These are phyloP conservation scores for Urocyon cinereoargenteus DNA, from an alignment of 2,797 vertebrate species.

Conservation along the genomic window DNA sequence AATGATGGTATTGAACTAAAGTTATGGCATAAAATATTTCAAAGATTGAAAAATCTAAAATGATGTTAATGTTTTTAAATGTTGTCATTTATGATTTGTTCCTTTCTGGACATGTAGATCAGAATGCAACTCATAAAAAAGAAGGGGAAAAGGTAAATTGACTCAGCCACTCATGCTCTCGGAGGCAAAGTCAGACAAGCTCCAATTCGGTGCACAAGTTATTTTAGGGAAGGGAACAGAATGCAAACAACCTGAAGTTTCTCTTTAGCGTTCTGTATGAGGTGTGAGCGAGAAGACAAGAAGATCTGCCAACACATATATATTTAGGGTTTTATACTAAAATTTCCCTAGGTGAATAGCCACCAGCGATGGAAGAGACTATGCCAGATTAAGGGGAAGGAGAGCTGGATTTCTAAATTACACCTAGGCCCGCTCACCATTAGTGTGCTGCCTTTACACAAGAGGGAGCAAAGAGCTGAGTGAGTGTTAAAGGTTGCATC, in stretches of 20 bases:
- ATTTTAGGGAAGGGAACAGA: constrained; percentile 14
- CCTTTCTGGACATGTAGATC: constrained; percentile 9
- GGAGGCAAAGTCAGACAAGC: constrained; percentile 12
- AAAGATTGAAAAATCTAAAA: constrained; percentile 40
- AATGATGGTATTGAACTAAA: constrained; percentile 2
- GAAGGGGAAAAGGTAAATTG: not conserved
- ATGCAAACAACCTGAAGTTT: constrained; percentile 27
- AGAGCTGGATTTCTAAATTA: not conserved
- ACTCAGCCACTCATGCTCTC: not conserved
- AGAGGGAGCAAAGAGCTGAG: not conserved
- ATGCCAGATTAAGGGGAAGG: not conserved
- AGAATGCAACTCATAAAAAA: not conserved
- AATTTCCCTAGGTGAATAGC: not conserved
- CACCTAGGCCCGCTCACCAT: not conserved
- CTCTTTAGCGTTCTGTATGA: not conserved
- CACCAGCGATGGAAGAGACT: not conserved
- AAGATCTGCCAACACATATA: not conserved
- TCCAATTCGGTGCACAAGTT: constrained; percentile 15
- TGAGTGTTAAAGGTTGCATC: constrained; percentile 34
- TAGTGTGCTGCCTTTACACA: not conserved
- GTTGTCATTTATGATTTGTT: not conserved
- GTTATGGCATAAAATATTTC: constrained; percentile 38
- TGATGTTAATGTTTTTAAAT: constrained; percentile 25
- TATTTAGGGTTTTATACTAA: constrained; percentile 1
- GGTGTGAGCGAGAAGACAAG: not conserved